Conservation (phyloP, 2,797 vertebrate species). For the Stomatorhinus walkeri region DNA sequence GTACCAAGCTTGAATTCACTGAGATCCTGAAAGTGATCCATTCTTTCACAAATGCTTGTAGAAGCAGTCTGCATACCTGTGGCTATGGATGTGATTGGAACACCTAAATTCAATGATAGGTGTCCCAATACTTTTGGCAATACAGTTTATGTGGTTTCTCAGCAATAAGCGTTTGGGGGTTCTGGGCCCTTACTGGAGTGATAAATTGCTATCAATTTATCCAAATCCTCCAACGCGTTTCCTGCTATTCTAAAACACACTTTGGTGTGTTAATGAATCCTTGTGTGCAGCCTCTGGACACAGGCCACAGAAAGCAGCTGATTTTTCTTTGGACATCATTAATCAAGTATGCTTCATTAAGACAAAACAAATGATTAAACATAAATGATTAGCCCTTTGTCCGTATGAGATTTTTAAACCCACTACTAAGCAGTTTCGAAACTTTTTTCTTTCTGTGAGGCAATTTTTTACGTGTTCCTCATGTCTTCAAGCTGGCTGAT, state of each 20-base stretch:
- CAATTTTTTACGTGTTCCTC: background rate
- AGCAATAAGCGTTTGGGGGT: background rate
- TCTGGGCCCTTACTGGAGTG: background rate
- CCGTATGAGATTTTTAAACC: conserved; percentile 15
- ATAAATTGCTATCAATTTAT: background rate
- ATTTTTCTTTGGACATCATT: conserved; percentile 24
- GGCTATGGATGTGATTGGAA: background rate
- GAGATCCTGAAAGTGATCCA: background rate
- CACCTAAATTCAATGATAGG: background rate
- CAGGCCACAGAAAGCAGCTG: conserved; percentile 25
- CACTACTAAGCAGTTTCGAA: conserved; percentile 26
- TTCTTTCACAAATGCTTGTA: background rate
- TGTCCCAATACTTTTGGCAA: background rate
- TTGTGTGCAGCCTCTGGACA: conserved; percentile 29
- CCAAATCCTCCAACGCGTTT: background rate
- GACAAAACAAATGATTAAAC: conserved; percentile 26
- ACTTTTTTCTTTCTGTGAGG: conserved; percentile 14
- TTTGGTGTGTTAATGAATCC: conserved; percentile 13
- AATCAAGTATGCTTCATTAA: conserved; percentile 25
- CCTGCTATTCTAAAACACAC: conserved; percentile 10
- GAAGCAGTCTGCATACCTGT: background rate
- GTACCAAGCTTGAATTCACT: background rate
- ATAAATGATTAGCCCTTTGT: conserved; percentile 31
- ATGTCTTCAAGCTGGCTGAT: conserved; percentile 5
- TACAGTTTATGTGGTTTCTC: background rate